Evolutionary conservation across 2,888 invertebrate genomes (phyloP).

Genomic region (Clostera curtula): DNA sequence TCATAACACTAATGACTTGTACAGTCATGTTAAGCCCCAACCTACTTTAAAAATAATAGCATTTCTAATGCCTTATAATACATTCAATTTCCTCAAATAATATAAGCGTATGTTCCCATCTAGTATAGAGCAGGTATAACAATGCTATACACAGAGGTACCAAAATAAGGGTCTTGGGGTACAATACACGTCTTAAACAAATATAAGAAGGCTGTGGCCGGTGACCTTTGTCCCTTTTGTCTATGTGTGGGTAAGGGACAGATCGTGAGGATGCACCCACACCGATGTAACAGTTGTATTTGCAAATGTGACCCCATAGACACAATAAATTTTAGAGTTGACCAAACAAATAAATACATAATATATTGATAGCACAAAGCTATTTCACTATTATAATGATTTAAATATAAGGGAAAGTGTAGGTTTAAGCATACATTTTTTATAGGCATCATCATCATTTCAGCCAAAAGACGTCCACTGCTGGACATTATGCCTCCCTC

Average conservation of each 20-base stretch:
- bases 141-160: conserved; percentile 37
- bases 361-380: no score
- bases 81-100: conserved; percentile 1
- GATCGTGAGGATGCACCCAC: conserved; percentile 41
- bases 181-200: conserved; percentile 72
- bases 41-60: background rate
- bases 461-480: no score
- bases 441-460: no score
- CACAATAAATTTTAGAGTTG: conserved; percentile 15
- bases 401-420: no score
- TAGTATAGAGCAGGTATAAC: conserved; percentile 21
- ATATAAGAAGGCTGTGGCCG: conserved; percentile 70
- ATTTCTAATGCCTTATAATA: background rate
- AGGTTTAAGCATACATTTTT: no score
- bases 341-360: no score
- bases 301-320: conserved; percentile 64
- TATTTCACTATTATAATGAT: no score
- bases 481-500: no score
- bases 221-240: conserved; percentile 67
- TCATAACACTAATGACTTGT: no score
- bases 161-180: conserved; percentile 47
- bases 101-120: conserved; percentile 7
- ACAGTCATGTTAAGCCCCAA: no score
- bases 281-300: conserved; percentile 53
- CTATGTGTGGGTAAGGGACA: conserved; percentile 66